Base-by-base conservation (phyloP, 2,888 invertebrate genomes). In the Sycophila texana region DNA sequence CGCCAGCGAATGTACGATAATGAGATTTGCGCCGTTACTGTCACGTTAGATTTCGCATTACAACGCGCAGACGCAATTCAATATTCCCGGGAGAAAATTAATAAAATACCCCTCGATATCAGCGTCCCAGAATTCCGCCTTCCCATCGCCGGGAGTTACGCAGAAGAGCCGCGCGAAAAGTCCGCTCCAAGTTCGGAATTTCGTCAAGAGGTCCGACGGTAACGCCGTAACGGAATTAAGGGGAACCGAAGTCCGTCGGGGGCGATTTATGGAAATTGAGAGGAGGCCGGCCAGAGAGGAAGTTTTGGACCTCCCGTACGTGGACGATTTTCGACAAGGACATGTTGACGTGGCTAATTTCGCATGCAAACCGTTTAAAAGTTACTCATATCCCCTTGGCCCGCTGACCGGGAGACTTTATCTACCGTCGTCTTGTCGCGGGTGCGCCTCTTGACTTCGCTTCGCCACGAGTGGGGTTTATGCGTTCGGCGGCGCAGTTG, bases 271-370 rank as follows among this genome's bases (percentile, higher is more conserved):
- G 75, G 60, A 68, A 75, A 75, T 53, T 51, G 53, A 14, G 53
- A 4, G 14, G 51, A 26, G 58, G 26, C 0, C 18, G 47, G 16
- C 5, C 61, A 2, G 51, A n/a, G 5, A 2, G 55, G 30, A 55
- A 12, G 63, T 63, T 47, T 47, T 5, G 47, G 39, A 7, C 20
- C n/a, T 55, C 30, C 30, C 5, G n/a, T 12, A 70, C 72, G 39
- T 26, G 77, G 76, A 81, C 61, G 79, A 80, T 78, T 80, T 80
- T 82, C 60, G 82, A 79, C 79, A 74, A 55, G 75, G 65, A 71
- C 30, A 73, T 78, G 71, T 77, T 83, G 81, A 82, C 83, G 79
- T 77, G 39, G 81, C 74, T 65, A 82, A 74, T 83, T 83, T 81
- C 82, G 76, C 82, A 83, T 82, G 83, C 74, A 74, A 74, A 65